Base-by-base conservation (phyloP, 2,888 invertebrate species). In the Epicampocera succincta region DNA sequence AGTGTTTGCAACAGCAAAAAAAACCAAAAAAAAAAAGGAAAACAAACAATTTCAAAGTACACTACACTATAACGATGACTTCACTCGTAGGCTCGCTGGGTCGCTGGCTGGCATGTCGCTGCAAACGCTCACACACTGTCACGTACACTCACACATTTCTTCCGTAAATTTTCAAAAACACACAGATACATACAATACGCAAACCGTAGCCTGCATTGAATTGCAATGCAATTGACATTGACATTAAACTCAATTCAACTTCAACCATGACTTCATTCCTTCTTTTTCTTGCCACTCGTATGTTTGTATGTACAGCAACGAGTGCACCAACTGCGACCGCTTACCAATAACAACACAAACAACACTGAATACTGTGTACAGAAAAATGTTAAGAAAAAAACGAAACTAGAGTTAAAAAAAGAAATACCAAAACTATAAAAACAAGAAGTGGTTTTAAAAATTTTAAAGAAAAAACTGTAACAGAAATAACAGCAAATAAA, bases 201-300 rank as follows among this genome's bases (percentile, higher is more conserved):
- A 50, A 19, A 46, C 44, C 65, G 72, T 66, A 78, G 74, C 77
- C 74, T 82, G 78, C 82, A 82, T 71, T 74, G 50, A 48, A 61
- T 48, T 68, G 76, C 65, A 75, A 44, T 56, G 25, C 71, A 66
- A 56, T 72, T 84, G 84, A 77, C 84, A 84, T 84, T 84, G 84
- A 84, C 84, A 84, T 84, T 84, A 84, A 84, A 84, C 84, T 84
- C 74, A 76, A 71, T 83, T 84, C 84, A 84, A 84, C 84, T 84
- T 71, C 76, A 83, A 56, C 83, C 76, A 76, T 77, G 81, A 82
- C 77, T 81, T 79, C 75, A 72, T 80, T 76, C 85, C 85, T 86
- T 85, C 46, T 44, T 61, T 25, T 46, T 19, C 84, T 82, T 77
- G 83, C 76, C 80, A 46, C 38, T 60, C 48, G 60, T 52, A 21